These are phyloP conservation scores for Malurus splendens DNA, from an alignment of 2,797 vertebrate genomes.

Conservation along the genomic window DNA sequence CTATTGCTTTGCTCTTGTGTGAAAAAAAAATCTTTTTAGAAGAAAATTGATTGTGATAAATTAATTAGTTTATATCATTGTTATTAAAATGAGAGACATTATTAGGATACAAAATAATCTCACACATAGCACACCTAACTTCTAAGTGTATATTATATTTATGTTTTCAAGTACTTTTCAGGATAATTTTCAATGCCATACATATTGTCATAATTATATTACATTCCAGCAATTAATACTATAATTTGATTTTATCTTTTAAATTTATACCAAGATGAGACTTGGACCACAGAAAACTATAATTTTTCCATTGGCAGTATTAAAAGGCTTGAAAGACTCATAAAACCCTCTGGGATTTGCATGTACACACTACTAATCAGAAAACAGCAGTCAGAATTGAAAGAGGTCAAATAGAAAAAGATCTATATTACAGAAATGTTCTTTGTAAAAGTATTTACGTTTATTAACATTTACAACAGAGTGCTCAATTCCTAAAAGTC, in stretches of 20 bases:
- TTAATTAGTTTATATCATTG: background rate
- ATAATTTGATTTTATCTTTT: background rate
- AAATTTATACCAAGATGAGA: background rate
- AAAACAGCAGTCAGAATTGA: background rate
- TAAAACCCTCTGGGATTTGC: background rate
- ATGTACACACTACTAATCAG: background rate
- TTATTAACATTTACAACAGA: background rate
- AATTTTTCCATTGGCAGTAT: background rate
- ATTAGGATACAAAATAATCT: background rate
- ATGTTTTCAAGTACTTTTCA: background rate
- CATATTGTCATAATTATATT: background rate
- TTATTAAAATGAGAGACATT: background rate
- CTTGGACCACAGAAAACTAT: background rate
- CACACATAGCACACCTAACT: background rate
- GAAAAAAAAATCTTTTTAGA: background rate
- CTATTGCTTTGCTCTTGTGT: slow-evolving; percentile 23
- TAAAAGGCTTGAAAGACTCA: background rate
- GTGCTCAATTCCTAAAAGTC: background rate
- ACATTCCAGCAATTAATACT: background rate
- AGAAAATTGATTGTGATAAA: background rate
- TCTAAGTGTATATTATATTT: background rate
- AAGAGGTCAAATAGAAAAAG: background rate
- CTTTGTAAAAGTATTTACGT: background rate
- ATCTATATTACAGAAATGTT: background rate
- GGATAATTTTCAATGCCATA: background rate